Base-by-base conservation (phyloP, 2,888 invertebrate species). In the Eudemis profundana region DNA sequence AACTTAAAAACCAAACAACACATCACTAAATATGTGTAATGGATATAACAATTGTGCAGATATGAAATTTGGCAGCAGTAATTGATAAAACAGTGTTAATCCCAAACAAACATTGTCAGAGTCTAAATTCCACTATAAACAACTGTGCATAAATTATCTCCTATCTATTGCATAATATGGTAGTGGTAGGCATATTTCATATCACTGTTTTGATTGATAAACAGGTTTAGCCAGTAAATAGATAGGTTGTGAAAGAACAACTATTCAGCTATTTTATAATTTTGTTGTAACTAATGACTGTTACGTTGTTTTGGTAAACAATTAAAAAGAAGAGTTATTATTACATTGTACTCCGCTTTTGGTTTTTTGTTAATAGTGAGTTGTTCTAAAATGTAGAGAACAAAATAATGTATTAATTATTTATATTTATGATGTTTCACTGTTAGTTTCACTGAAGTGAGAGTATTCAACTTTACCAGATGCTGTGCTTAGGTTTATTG, bases 401-500 rank as follows among this genome's bases (percentile, higher is more conserved):
- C 29, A 27, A 27, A 54, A 27, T 17, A 4, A 42, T 54, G 40
- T 54, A 54, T 23, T 17, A 27, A 27, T 15, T 27, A 40, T 40
- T 15, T 54, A 27, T 27, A 10, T 33, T 33, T 33, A 23, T 42
- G 17, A 12, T 42, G 29, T 56, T 56, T 44, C 17, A 42, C 42
- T 40, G 17, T 40, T 54, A 53, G 38, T 42, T 44, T 42, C 12
- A n/a, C 17, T 56, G 17, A n/a, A 8, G n/a, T 7, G 36, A 36
- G n/a, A 51, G 4, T n/a, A 33, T 8, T 23, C 5, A 27, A 49
- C 21, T 33, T 38, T 38, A 53, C 42, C n/a, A 40, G 15, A 56
- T 19, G 29, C 42, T 56, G 56, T 56, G 56, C 27, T 21, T 44
- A 56, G 42, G 12, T 54, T 40, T 56, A 56, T 10, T n/a, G 10